Evolutionary conservation across 2,113 vertebrate species (phyloP).

Genomic region (Pteropus alecto): DNA sequence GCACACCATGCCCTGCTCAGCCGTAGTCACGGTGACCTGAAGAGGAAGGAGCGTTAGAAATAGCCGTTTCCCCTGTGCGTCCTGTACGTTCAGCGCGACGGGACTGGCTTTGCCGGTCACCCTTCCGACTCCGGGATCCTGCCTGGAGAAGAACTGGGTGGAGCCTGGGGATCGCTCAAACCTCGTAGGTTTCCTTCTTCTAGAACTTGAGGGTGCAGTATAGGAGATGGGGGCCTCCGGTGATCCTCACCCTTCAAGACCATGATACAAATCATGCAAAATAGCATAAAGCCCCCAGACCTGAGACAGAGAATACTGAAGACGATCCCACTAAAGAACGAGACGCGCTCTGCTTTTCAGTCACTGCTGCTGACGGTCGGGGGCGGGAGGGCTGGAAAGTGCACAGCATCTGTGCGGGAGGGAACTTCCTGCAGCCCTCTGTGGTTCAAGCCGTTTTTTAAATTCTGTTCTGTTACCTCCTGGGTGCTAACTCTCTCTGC

Average conservation of each 20-base stretch:
- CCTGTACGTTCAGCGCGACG: too few species aligned
- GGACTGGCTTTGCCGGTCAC: background rate
- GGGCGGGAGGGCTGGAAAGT: too few species aligned
- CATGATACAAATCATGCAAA: background rate
- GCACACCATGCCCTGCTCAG: rapidly evolving
- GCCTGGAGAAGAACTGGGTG: background rate
- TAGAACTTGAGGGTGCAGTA: background rate
- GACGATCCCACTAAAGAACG: rapidly evolving
- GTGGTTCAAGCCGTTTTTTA: too few species aligned
- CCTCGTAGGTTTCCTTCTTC: background rate
- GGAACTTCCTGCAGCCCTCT: background rate
- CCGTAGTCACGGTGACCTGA: background rate
- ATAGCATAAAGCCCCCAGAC: background rate
- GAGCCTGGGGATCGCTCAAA: background rate
- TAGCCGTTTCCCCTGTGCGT: background rate
- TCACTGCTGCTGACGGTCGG: background rate
- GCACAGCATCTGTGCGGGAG: too few species aligned
- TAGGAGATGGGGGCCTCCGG: background rate
- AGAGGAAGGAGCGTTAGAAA: background rate
- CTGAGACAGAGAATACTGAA: background rate
- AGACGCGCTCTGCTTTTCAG: background rate
- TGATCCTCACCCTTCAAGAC: background rate
- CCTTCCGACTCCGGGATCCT: background rate
- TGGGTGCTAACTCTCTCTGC: background rate
- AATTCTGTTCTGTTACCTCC: background rate